Evolutionary conservation across 2,888 invertebrate genomes (phyloP), one percentile per base, ranked within the genome.

Genomic region (Apamea anceps): DNA sequence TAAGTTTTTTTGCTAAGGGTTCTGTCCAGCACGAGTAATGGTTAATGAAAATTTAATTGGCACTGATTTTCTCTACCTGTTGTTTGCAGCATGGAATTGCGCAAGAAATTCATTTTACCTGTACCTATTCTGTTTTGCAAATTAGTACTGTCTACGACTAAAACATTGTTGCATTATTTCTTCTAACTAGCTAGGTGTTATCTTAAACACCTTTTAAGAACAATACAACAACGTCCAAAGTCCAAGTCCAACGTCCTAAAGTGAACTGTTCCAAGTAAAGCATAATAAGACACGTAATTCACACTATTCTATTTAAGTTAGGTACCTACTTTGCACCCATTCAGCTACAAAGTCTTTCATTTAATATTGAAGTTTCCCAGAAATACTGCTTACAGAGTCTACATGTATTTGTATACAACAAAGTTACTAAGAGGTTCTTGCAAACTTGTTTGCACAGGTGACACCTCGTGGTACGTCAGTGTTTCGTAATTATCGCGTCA

Each of bases 371-470:
- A 48, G 70, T 78, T 86, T 84, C 82, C 28, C 32, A 84, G 83
- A 89, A 83, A 62, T 57, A 37, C 15, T 68, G 45, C 66, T 57
- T 25, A 74, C 54, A 48, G 25, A 65, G 32, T 60, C 25, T 48
- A 63, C 15, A n/a, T 32, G 37, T 72, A 81, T 80, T 65, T 72
- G 57, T 77, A 82, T 60, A 80, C 73, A 75, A 81, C 77, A 80
- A 77, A 70, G 77, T 80, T 74, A 78, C 70, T 70, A 78, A 84
- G 79, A 81, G 71, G 75, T 72, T 77, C 67, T 84, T 85, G 66
- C 73, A 82, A 75, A 78, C 77, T 82, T 89, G 85, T 90, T 90
- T 85, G 63, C 57, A 70, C 90, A 90, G 89, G 86, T 90, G 90
- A 89, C 71, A 81, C 37, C 67, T 42, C 67, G n/a, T 28, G 32